Base-by-base conservation (phyloP, 1,140 invertebrate species). In the Micrasema minimum region DNA sequence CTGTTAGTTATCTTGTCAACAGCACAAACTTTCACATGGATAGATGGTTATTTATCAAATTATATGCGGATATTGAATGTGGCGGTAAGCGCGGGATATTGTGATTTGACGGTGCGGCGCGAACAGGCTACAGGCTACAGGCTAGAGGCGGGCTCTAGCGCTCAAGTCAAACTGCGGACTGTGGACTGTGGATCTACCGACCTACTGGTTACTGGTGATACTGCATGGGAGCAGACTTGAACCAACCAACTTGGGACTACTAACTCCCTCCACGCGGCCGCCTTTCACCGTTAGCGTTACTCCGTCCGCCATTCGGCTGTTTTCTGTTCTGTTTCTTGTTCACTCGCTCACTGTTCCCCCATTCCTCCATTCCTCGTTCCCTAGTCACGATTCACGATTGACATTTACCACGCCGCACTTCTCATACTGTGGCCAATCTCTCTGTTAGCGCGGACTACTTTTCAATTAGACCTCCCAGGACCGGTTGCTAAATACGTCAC, bases 271-370 rank as follows among this genome's bases (percentile, higher is more conserved):
- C 26, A 14, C 51, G 12, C 31, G 43, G 4, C 23, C n/a, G 53
- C 53, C 53, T 57, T 57, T 57, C 53, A 57, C 53, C 53, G 53
- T 57, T 57, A 57, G 2, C n/a, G n/a, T n/a, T n/a, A n/a, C n/a
- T n/a, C 12, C 48, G 48, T 10, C 48, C 20, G 48, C 11, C 20
- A 20, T 20, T 51, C 43, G n/a, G 18, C 43, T 45, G 12, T n/a
- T n/a, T 12, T n/a, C 12, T 11, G 20, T 22, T 26, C 23, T n/a
- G 50, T 6, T 18, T 12, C 50, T 22, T 10, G 18, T 51, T 18
- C 7, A 18, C 22, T 51, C 18, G 48, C 20, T 50, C 46, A 1
- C 18, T 6, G 48, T 20, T 22, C 20, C 16, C 50, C 50, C 18
- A 18, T 22, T 57, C 9, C 26, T 23, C 37, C 35, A 14, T 57